Evolutionary conservation across 2,797 vertebrate genomes (phyloP).

Genomic region (Pseudochirops cupreus): DNA sequence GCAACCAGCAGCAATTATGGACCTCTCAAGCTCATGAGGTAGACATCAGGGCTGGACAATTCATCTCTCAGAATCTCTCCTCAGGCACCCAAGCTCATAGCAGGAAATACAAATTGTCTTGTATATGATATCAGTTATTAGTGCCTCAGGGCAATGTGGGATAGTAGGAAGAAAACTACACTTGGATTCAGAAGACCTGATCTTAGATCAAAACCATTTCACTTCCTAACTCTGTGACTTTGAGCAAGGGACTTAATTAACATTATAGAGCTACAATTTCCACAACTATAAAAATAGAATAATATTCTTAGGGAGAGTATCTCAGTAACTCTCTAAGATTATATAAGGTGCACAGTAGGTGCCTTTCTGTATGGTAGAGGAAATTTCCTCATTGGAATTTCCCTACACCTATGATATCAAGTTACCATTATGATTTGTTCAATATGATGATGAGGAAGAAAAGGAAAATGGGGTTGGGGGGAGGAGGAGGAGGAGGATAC

Average conservation of each 20-base stretch:
- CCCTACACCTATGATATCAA: background rate
- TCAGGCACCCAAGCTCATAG: background rate
- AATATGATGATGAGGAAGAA: background rate
- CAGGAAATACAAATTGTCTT: conserved; percentile 35
- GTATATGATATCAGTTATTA: conserved; percentile 49
- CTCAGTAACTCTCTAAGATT: background rate
- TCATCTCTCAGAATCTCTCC: background rate
- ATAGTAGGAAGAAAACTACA: background rate
- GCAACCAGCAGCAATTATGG: background rate
- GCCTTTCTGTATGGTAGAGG: background rate
- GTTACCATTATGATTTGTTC: background rate
- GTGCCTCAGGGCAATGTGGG: background rate
- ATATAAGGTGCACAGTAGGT: background rate
- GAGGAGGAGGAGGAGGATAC: background rate
- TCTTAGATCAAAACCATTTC: background rate
- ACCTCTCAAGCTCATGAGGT: background rate
- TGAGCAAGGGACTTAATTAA: background rate
- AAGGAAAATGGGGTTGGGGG: background rate
- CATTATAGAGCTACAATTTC: background rate
- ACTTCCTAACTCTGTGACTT: background rate
- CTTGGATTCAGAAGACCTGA: background rate
- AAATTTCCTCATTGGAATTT: background rate
- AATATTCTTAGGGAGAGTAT: background rate
- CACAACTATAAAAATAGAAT: background rate
- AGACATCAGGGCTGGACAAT: background rate